Base-by-base conservation (phyloP, 1,140 invertebrate genomes). In the Leptopilina boulardi region DNA sequence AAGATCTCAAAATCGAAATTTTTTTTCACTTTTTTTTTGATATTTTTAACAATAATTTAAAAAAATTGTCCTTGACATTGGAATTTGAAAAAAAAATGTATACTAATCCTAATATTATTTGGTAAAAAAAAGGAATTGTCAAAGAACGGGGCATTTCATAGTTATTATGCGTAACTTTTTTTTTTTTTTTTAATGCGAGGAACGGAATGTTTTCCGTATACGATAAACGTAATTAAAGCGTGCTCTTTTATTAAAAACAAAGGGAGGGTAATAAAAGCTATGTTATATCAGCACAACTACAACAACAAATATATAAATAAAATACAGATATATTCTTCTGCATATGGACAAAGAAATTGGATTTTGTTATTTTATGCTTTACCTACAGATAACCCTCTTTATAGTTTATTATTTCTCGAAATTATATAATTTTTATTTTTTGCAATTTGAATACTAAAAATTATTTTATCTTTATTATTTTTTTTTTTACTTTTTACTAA, bases 181-280 rank as follows among this genome's bases (percentile, higher is more conserved):
- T n/a, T n/a, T n/a, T n/a, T n/a, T n/a, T n/a, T n/a, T n/a, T 66
- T 66, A 66, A 66, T 66, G 56, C 23, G 15, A 30, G 56, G 23
- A 66, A n/a, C 3, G 2, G n/a, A 66, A 30, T 66, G 56, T 66
- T 66, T 66, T 66, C 56, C 23, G 23, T 30, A 66, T 15, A 66
- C 56, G 21, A 26, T 66, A 66, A 66, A 66, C 56, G 23, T 66
- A 66, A 66, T 66, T 66, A 66, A 23, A 66, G 56, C 23, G 23
- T 23, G 56, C 56, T 66, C 56, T 66, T 66, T 66, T 66, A 66
- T 66, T 23, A 66, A 66, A 66, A 66, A 66, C 56, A 66, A 66
- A 66, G 56, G 56, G 4, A 66, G 15, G 54, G 23, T 26, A 66
- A 66, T 66, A 23, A 66, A 30, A 66, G 56, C 56, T 66, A 66